phyloP scores from a whole-genome alignment of 2,797 vertebrate genomes.

The Onychomys leucogaster region DNA sequence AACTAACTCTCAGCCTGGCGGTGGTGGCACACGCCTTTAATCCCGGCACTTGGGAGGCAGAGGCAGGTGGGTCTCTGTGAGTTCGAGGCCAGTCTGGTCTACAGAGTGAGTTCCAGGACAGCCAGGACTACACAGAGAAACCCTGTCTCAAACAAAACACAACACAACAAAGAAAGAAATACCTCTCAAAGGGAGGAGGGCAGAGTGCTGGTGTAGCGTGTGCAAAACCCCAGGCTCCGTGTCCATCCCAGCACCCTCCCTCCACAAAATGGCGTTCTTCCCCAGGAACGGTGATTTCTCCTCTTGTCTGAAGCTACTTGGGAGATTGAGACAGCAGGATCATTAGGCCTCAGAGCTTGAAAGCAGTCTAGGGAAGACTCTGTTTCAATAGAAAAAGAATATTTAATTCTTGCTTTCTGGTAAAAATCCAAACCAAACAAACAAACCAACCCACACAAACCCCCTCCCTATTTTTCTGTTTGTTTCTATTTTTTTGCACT shows the following conservation, averaged over 20 bases:
- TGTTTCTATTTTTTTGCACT: neutral
- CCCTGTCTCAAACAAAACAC: neutral
- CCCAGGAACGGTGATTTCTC: neutral
- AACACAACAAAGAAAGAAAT: neutral
- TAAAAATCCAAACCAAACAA: neutral
- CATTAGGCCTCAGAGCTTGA: neutral
- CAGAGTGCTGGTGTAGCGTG: neutral
- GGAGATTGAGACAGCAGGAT: neutral
- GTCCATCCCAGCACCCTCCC: neutral
- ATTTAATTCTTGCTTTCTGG: neutral
- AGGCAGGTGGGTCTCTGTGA: neutral
- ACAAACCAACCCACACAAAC: neutral
- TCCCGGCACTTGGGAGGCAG: neutral
- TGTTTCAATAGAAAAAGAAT: neutral
- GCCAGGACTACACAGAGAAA: neutral
- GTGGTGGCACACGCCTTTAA: neutral
- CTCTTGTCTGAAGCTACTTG: neutral
- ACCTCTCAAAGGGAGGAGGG: neutral
- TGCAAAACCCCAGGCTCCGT: neutral
- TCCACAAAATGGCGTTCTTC: neutral
- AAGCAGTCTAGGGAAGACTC: neutral
- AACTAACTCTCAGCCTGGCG: too few relatives aligned
- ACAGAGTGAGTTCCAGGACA: neutral
- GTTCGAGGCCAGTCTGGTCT: neutral
- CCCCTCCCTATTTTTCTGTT: neutral